Conservation (phyloP, 2,797 vertebrate genomes). For the Nothura maculosa region DNA sequence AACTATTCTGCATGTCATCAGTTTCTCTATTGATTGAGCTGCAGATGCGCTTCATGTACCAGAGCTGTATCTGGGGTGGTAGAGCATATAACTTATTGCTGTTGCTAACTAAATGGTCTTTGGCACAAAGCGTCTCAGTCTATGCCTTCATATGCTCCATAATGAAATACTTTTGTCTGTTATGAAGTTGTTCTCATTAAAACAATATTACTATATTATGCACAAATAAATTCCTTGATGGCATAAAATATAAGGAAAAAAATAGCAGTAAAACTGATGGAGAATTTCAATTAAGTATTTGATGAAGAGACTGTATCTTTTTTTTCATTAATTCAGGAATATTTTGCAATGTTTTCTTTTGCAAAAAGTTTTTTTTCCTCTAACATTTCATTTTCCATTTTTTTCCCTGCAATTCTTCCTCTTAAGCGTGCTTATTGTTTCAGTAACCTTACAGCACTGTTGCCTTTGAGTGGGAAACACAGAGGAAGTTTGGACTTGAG, state of each 20-base stretch:
- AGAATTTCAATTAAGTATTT: neutral
- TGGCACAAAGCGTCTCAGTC: too few relatives aligned
- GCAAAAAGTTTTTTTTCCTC: neutral
- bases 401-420: neutral
- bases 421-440: too few relatives aligned
- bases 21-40: too few relatives aligned
- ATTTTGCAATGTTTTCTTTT: too few relatives aligned
- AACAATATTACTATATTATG: neutral
- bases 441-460: too few relatives aligned
- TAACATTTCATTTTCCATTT: neutral
- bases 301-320: fast-evolving
- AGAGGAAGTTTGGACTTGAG: too few relatives aligned
- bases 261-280: neutral
- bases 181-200: neutral
- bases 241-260: neutral
- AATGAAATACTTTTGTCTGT: neutral
- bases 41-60: too few relatives aligned
- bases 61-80: too few relatives aligned
- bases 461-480: neutral
- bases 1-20: too few relatives aligned
- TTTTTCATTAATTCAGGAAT: neutral
- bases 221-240: neutral
- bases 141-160: too few relatives aligned
- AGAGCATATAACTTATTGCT: too few relatives aligned
- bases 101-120: too few relatives aligned